These are phyloP conservation scores for Pandemis heparana DNA, from an alignment of 2,888 invertebrate species.

Conservation along the genomic window DNA sequence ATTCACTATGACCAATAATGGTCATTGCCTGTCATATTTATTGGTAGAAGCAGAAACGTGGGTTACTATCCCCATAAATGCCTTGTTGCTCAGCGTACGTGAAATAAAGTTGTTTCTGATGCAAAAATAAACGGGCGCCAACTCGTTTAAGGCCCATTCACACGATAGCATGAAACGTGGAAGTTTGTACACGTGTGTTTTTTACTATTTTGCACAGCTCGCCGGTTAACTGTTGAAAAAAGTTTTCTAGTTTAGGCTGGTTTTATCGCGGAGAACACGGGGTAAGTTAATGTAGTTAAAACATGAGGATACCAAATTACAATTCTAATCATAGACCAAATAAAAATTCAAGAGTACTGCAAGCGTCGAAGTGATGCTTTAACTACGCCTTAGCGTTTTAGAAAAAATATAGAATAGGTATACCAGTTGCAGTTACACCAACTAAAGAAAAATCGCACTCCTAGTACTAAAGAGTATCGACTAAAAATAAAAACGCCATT, in stretches of 20 bases:
- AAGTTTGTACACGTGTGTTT: constrained; percentile 51
- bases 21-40: no score
- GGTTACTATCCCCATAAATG: constrained; percentile 1
- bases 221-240: constrained; percentile 52
- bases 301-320: not conserved
- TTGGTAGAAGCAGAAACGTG: no score
- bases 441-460: no score
- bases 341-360: no score
- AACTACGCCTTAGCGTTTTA: no score
- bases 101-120: constrained; percentile 26
- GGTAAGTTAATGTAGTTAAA: constrained; percentile 8
- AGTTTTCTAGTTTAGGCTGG: constrained; percentile 33
- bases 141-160: constrained; percentile 64
- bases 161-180: constrained; percentile 55
- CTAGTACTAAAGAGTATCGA: no score
- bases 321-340: not conserved
- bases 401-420: no score
- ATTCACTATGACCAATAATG: no score
- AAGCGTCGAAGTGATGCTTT: no score
- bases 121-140: constrained; percentile 44
- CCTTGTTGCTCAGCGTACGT: constrained; percentile 10
- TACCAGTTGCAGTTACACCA: no score
- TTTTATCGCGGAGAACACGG: constrained; percentile 15
- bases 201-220: constrained; percentile 52
- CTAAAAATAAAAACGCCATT: no score